Evolutionary conservation across 2,888 invertebrate genomes (phyloP).

Genomic region (Agonum fuliginosum): DNA sequence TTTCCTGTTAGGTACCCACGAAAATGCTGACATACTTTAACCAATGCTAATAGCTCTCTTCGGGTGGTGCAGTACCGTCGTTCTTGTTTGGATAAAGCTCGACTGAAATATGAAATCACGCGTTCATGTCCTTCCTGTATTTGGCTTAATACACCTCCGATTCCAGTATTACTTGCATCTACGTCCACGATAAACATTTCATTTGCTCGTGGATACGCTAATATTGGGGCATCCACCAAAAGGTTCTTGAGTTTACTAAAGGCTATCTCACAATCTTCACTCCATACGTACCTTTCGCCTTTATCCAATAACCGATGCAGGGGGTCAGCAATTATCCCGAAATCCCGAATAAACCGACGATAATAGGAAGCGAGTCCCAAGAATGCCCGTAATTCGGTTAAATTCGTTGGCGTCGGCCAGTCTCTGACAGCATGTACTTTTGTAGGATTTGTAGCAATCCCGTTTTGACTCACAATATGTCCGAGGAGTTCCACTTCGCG

Average conservation of each 20-base stretch:
- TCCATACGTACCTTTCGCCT: conserved; percentile 4
- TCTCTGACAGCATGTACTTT: not conserved
- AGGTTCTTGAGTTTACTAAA: not conserved
- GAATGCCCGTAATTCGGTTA: conserved; percentile 57
- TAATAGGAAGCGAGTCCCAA: conserved; percentile 64
- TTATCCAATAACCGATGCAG: conserved; percentile 62
- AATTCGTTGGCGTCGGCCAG: conserved; percentile 60
- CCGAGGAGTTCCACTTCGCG: conserved; percentile 63
- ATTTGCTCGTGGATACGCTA: conserved; percentile 13
- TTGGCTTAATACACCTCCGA: conserved; percentile 41
- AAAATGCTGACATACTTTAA: conserved; percentile 28
- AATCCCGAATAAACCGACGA: conserved; percentile 63
- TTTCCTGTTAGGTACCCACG: not conserved
- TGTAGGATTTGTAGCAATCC: conserved; percentile 57
- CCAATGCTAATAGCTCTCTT: conserved; percentile 39
- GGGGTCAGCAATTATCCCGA: conserved; percentile 44
- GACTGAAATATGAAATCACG: conserved; percentile 37
- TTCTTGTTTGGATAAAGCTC: conserved; percentile 19
- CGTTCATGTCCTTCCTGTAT: conserved; percentile 26
- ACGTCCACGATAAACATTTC: conserved; percentile 37
- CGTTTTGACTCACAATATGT: conserved; percentile 62
- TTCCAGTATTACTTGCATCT: conserved; percentile 34
- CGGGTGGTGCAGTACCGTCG: conserved; percentile 40
- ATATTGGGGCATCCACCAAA: not conserved
- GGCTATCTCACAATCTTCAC: not conserved